Evolutionary conservation across 1,140 invertebrate genomes (phyloP).

Genomic region (Vanessa tameamea): DNA sequence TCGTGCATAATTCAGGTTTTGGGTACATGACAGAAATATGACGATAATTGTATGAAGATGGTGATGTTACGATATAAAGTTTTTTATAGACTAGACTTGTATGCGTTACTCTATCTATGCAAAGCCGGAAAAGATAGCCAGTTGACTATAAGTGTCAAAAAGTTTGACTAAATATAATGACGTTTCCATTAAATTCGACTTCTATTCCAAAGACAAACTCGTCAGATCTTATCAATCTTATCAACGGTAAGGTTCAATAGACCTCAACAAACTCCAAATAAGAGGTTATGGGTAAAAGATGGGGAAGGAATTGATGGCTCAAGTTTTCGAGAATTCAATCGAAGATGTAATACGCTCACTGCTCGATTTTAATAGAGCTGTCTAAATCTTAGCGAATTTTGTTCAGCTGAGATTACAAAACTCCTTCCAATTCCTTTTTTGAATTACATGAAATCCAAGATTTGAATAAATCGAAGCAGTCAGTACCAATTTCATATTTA

Average conservation of each 20-base stretch:
- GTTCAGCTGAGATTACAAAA: slow-evolving; percentile 20
- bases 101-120: too few species aligned
- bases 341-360: slow-evolving; percentile 32
- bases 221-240: slow-evolving; percentile 23
- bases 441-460: slow-evolving; percentile 21
- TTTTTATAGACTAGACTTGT: too few species aligned
- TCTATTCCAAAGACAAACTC: slow-evolving; percentile 2
- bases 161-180: too few species aligned
- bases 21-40: too few species aligned
- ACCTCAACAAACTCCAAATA: slow-evolving; percentile 31
- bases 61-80: too few species aligned
- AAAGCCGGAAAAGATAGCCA: too few species aligned
- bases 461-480: slow-evolving; percentile 11
- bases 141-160: too few species aligned
- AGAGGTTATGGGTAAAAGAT: slow-evolving; percentile 20
- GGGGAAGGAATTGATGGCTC: slow-evolving; percentile 32
- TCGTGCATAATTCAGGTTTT: too few species aligned
- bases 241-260: background rate
- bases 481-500: slow-evolving; percentile 15
- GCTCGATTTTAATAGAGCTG: slow-evolving; percentile 34
- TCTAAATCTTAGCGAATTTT: slow-evolving; percentile 28
- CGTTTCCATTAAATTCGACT: background rate
- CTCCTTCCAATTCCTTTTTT: slow-evolving; percentile 27
- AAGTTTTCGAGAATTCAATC: slow-evolving; percentile 29
- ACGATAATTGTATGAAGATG: too few species aligned